A percentile compares a stretch with the other conserved stretches of the same genome.
phyloP scores from a whole-genome alignment of 2,113 vertebrate species.

The Parus major region DNA sequence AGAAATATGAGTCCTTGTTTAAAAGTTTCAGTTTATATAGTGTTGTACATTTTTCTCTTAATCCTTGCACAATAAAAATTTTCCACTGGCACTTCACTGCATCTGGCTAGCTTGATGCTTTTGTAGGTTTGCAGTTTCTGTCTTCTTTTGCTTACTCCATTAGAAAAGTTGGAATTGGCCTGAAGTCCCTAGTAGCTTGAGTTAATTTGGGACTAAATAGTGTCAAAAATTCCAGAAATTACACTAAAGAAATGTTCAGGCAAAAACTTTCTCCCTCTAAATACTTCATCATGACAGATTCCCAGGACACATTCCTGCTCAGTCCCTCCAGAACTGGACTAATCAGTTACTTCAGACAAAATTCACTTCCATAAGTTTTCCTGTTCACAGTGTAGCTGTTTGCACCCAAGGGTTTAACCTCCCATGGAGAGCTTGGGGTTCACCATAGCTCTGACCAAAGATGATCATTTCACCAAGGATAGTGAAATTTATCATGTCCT shows the following conservation, averaged over 20 bases:
- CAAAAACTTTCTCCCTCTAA: neutral
- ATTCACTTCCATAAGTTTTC: neutral
- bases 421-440: accelerated
- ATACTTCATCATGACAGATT: neutral
- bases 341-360: neutral
- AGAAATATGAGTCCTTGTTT: neutral
- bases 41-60: neutral
- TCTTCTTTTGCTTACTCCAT: neutral
- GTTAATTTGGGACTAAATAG: conserved; percentile 13
- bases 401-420: neutral
- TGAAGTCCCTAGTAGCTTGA: neutral
- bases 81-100: neutral
- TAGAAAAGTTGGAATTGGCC: neutral
- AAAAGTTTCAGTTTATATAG: neutral
- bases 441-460: neutral
- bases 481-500: neutral
- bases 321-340: neutral
- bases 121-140: neutral
- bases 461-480: neutral
- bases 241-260: conserved; percentile 19
- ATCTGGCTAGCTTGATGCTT: neutral
- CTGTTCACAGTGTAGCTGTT: neutral
- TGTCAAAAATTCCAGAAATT: conserved; percentile 12
- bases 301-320: neutral
- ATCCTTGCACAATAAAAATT: neutral